Conservation (phyloP, 2,888 invertebrate species). For the Malthinus seriepunctatus region DNA sequence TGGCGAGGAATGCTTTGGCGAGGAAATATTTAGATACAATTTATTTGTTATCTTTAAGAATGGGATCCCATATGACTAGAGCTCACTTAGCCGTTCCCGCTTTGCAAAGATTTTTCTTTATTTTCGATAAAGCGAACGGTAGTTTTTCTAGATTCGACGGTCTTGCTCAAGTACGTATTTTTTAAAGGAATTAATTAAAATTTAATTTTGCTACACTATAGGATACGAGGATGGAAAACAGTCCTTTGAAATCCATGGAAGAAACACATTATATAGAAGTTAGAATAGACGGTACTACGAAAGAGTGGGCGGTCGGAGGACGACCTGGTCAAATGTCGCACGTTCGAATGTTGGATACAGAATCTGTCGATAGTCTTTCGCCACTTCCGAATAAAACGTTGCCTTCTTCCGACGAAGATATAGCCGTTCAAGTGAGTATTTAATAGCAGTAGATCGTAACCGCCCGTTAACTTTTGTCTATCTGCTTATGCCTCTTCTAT, state of each 20-base stretch:
- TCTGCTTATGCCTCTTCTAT: too few relatives aligned
- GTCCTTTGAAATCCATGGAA: conserved; percentile 39
- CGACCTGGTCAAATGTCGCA: conserved; percentile 56
- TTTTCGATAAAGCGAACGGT: conserved; percentile 75
- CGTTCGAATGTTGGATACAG: conserved; percentile 51
- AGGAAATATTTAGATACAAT: conserved; percentile 82
- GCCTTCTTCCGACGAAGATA: conserved; percentile 31
- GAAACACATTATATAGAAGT: conserved; percentile 60
- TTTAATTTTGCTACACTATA: not conserved
- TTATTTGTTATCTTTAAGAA: conserved; percentile 75
- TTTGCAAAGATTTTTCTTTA: conserved; percentile 74
- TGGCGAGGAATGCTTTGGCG: conserved; percentile 74
- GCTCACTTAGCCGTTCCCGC: conserved; percentile 73
- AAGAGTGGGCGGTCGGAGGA: conserved; percentile 65
- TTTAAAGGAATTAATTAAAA: not conserved
- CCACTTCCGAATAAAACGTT: conserved; percentile 54
- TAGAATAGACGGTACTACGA: conserved; percentile 62
- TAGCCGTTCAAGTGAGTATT: conserved; percentile 21
- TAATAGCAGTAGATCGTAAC: too few relatives aligned
- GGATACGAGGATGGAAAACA: conserved; percentile 8
- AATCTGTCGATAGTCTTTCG: conserved; percentile 65
- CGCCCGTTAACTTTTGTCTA: too few relatives aligned
- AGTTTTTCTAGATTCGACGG: conserved; percentile 48
- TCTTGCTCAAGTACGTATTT: conserved; percentile 12
- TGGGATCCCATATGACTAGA: conserved; percentile 78